phyloP scores from a whole-genome alignment of 1,140 invertebrate species.

The Euborellia annulipes region DNA sequence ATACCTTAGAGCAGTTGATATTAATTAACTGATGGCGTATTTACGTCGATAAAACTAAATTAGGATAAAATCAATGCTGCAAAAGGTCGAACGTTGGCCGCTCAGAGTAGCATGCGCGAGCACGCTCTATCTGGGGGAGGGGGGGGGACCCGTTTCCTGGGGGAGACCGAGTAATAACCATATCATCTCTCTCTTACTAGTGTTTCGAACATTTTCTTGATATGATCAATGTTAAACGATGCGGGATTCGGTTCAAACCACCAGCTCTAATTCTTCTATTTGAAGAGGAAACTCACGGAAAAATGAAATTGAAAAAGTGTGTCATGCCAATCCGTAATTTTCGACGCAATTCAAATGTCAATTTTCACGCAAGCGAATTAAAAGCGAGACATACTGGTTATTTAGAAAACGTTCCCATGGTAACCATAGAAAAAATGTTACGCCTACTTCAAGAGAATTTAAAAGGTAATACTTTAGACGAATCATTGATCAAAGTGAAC shows the following conservation, averaged over 20 bases:
- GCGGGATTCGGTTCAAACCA: slow-evolving; percentile 26
- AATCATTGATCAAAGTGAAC: slow-evolving; percentile 14
- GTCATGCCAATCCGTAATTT: slow-evolving; percentile 28
- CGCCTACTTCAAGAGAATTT: slow-evolving; percentile 25
- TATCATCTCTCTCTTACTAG: neutral
- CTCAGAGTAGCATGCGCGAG: no score
- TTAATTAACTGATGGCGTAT: no score
- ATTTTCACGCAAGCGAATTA: slow-evolving; percentile 20
- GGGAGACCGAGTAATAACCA: no score
- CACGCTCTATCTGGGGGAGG: no score
- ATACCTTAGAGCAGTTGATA: no score
- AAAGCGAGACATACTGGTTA: slow-evolving; percentile 19
- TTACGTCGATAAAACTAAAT: no score
- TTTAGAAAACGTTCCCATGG: slow-evolving; percentile 18
- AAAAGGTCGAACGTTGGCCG: no score
- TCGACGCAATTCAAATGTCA: slow-evolving; percentile 20
- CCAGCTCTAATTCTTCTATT: slow-evolving; percentile 23
- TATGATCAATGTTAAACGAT: slow-evolving; percentile 17
- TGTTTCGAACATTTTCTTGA: neutral
- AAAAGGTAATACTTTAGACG: slow-evolving; percentile 19
- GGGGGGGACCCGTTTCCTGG: no score
- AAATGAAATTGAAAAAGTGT: slow-evolving; percentile 20
- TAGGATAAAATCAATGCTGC: no score
- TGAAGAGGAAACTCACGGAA: slow-evolving; percentile 18
- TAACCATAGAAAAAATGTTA: slow-evolving; percentile 18